phyloP scores from a whole-genome alignment of 2,113 vertebrate species.

The Danio rerio region GRCz12tu NC_133180.1:20037501-20038000 shows the following conservation, averaged over 20 bases:
- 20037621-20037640: constrained; percentile 85
- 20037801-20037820: constrained; percentile 74
- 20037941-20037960: constrained; percentile 81
- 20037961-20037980: constrained; percentile 87
- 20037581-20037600: constrained; percentile 63
- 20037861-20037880: constrained; percentile 77
- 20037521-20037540: constrained; percentile 74
- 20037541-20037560: constrained; percentile 77
- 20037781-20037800: constrained; percentile 77
- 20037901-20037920: constrained; percentile 76
- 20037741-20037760: constrained; percentile 69
- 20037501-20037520: constrained; percentile 55
- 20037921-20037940: constrained; percentile 79
- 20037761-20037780: constrained; percentile 84
- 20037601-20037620: constrained; percentile 82
- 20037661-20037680: constrained; percentile 76
- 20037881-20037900: constrained; percentile 57
- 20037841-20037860: constrained; percentile 70
- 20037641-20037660: constrained; percentile 75
- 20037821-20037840: constrained; percentile 75
- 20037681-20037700: constrained; percentile 87
- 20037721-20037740: constrained; percentile 64
- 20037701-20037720: constrained; percentile 86
- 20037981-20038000: constrained; percentile 89
- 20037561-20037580: constrained; percentile 72